phyloP scores from a whole-genome alignment of 2,888 invertebrate species.

The Leucania comma region DNA sequence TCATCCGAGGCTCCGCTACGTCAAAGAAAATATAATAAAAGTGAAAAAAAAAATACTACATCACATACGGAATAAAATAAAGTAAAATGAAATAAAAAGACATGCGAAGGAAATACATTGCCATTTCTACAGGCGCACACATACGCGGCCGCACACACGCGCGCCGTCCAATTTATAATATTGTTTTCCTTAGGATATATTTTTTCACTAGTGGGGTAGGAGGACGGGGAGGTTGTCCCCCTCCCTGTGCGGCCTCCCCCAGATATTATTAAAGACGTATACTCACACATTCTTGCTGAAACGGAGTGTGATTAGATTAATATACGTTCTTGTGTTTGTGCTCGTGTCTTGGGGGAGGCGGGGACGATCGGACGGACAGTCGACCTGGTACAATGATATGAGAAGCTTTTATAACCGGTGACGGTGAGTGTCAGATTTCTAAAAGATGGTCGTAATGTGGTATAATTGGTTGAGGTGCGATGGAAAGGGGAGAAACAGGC shows the following conservation, averaged over 20 bases:
- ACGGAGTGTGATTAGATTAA: conserved; percentile 90
- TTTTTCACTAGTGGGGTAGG: conserved; percentile 89
- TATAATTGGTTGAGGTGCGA: conserved; percentile 41
- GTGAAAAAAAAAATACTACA: conserved; percentile 82
- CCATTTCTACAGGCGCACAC: conserved; percentile 76
- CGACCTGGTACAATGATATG: conserved; percentile 70
- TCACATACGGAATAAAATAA: conserved; percentile 86
- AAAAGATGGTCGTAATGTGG: conserved; percentile 52
- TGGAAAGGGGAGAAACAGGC: background rate
- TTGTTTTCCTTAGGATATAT: conserved; percentile 90
- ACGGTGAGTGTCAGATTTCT: conserved; percentile 63
- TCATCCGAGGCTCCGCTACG: conserved; percentile 63
- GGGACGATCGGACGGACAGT: conserved; percentile 68
- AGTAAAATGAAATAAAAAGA: conserved; percentile 87
- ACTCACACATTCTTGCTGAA: conserved; percentile 89
- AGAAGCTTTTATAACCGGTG: conserved; percentile 67
- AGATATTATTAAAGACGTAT: conserved; percentile 91
- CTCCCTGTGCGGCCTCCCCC: conserved; percentile 72
- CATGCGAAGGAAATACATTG: conserved; percentile 81
- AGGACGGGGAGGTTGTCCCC: conserved; percentile 63
- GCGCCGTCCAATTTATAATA: conserved; percentile 89
- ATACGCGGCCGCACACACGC: conserved; percentile 79
- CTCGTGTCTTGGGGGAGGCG: conserved; percentile 60
- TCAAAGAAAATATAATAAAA: conserved; percentile 81
- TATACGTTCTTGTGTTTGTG: conserved; percentile 80